These are phyloP conservation scores for Elaphurus davidianus DNA, from an alignment of 2,113 vertebrate genomes.

Conservation along the genomic window DNA sequence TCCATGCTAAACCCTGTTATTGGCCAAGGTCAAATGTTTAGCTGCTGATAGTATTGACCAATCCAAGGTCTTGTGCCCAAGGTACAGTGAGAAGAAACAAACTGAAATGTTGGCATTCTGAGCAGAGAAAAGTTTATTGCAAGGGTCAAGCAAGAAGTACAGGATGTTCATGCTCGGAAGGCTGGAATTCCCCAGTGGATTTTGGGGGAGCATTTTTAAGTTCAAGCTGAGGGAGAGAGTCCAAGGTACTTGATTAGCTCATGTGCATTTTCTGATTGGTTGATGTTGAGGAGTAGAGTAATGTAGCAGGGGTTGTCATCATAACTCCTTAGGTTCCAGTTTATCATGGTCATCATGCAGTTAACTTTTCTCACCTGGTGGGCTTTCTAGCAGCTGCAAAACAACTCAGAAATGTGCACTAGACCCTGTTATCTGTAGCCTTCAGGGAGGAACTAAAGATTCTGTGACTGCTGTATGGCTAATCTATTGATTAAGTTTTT, in stretches of 20 bases:
- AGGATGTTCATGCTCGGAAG: background rate
- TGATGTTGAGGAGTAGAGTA: background rate
- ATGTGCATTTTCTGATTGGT: background rate
- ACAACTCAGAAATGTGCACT: background rate
- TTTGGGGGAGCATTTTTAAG: accelerated
- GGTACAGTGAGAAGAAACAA: background rate
- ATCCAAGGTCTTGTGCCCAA: background rate
- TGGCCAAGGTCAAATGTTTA: background rate
- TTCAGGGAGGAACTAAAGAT: background rate
- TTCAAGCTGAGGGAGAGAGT: background rate
- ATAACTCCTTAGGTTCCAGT: background rate
- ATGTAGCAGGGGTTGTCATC: background rate
- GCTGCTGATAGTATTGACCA: background rate
- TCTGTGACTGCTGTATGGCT: background rate
- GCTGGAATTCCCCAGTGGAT: background rate
- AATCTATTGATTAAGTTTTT: background rate
- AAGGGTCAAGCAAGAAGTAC: background rate
- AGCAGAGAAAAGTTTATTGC: background rate
- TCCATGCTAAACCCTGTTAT: background rate
- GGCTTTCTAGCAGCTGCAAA: background rate
- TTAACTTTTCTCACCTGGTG: background rate
- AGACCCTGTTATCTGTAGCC: background rate
- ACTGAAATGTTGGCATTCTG: background rate
- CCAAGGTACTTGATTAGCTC: background rate
- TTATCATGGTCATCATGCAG: background rate